Base-by-base conservation (phyloP, 2,888 invertebrate species). In the Chironomus riparius region DNA sequence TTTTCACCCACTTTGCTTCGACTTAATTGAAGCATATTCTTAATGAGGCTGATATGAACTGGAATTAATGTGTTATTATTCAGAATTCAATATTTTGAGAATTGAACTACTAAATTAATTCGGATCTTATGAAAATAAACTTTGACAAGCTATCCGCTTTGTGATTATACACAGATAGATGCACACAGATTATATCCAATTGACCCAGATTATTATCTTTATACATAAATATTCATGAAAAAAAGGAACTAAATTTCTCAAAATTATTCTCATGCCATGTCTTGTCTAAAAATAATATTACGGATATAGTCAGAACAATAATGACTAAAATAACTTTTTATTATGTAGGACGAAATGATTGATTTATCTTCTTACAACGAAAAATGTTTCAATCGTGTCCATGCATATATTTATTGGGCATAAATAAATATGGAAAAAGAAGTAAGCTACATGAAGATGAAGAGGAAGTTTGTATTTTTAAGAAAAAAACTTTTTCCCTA, bases 381-480 rank as follows among this genome's bases (percentile, higher is more conserved):
- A 28, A n/a, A 62, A 73, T 62, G 62, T 38, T 38, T 73, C 72
- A 73, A 73, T 73, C 72, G 62, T 73, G 72, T 61, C 47, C 62
- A 62, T 73, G 47, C 47, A 56, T 56, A 50, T 22, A 13, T 21
- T 18, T 62, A 21, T 21, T 56, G 15, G 6, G n/a, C 6, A n/a
- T n/a, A 56, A 56, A 56, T 18, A 56, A 18, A 56, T 7, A 56
- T n/a, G 15, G n/a, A n/a, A n/a, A 50, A 15, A 50, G n/a, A 50
- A 4, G 15, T 50, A 50, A 15, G 50, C 13, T 50, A 15, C 3
- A 38, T 7, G 38, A 10, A 38, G 10, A 38, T 38, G 10, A 38
- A 38, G 38, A 38, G 1, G 38, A 38, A 38, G 38, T 38, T 38
- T 38, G 38, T 38, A 38, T 38, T 38, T 38, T 38, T 38, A 38